Conservation (phyloP, 2,888 invertebrate species). For the Epistrophella euchroma region DNA sequence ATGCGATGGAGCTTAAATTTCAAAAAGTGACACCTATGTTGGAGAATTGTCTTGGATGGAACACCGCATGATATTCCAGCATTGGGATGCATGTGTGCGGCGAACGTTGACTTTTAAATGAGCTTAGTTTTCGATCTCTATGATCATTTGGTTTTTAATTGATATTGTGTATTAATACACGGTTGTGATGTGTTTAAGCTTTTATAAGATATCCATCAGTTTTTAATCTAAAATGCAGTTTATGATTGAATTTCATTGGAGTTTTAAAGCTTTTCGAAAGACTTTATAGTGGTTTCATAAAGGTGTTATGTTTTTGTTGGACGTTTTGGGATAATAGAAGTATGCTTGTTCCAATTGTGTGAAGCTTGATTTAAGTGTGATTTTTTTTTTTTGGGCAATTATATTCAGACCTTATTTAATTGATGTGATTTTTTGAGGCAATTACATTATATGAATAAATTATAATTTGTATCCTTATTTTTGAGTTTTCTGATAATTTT, state of each 20-base stretch:
- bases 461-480: too few species aligned
- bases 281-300: slow-evolving; percentile 19
- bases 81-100: slow-evolving; percentile 3
- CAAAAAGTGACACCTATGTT: slow-evolving; percentile 6
- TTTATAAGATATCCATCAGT: slow-evolving; percentile 46
- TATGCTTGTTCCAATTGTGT: neutral
- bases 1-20: slow-evolving; percentile 2
- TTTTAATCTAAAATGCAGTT: slow-evolving; percentile 34
- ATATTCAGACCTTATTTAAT: too few species aligned
- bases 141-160: slow-evolving; percentile 4
- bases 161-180: neutral
- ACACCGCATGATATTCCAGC: neutral
- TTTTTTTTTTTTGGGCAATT: too few species aligned
- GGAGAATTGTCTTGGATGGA: neutral
- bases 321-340: neutral
- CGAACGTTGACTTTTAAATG: slow-evolving; percentile 13
- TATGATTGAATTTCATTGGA: slow-evolving; percentile 18
- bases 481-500: too few species aligned
- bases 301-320: neutral
- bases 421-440: too few species aligned
- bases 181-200: slow-evolving; percentile 19
- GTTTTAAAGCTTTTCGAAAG: neutral
- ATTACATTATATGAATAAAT: too few species aligned
- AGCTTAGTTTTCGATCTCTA: slow-evolving; percentile 1
- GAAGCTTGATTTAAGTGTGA: neutral